These are phyloP conservation scores for Boloria euphrosyne DNA, from an alignment of 2,888 invertebrate genomes.

Conservation along the genomic window DNA sequence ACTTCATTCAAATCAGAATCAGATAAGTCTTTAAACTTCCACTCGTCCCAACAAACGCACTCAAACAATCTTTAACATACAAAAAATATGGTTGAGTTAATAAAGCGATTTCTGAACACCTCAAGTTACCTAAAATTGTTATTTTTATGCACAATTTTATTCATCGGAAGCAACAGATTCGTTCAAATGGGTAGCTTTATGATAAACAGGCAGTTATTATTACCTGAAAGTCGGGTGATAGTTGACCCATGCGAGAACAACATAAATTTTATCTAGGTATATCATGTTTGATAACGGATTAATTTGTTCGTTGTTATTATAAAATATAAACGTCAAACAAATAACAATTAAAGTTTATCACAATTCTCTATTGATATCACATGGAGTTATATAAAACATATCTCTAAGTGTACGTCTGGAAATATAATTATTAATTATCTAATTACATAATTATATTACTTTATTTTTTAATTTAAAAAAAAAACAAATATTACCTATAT, in stretches of 20 bases:
- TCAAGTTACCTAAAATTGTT: too few species aligned
- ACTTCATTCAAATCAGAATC: too few species aligned
- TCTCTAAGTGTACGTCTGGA: neutral
- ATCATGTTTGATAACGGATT: slow-evolving; percentile 20
- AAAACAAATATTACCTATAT: too few species aligned
- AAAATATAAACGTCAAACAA: slow-evolving; percentile 31
- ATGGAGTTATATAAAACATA: slow-evolving; percentile 15
- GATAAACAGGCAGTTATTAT: slow-evolving; percentile 31
- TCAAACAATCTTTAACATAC: too few species aligned
- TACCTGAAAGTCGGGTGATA: slow-evolving; percentile 33
- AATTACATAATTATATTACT: too few species aligned
- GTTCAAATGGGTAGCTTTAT: slow-evolving; percentile 30
- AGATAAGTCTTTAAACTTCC: too few species aligned
- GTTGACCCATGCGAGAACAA: slow-evolving; percentile 33
- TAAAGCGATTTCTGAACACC: too few species aligned
- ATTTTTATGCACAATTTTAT: slow-evolving; percentile 3
- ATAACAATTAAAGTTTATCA: slow-evolving; percentile 27
- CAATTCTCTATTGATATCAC: slow-evolving; percentile 9
- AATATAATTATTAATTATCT: too few species aligned
- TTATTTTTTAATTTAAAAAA: too few species aligned
- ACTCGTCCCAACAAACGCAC: too few species aligned
- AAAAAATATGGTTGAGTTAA: too few species aligned
- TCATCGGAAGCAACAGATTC: slow-evolving; percentile 17
- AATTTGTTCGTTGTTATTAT: slow-evolving; percentile 33
- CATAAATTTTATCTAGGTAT: slow-evolving; percentile 33